Percentiles rank a stretch among this genome's conserved stretches.
Conservation (phyloP, 2,888 invertebrate genomes). For the Stomorhina lunata region DNA sequence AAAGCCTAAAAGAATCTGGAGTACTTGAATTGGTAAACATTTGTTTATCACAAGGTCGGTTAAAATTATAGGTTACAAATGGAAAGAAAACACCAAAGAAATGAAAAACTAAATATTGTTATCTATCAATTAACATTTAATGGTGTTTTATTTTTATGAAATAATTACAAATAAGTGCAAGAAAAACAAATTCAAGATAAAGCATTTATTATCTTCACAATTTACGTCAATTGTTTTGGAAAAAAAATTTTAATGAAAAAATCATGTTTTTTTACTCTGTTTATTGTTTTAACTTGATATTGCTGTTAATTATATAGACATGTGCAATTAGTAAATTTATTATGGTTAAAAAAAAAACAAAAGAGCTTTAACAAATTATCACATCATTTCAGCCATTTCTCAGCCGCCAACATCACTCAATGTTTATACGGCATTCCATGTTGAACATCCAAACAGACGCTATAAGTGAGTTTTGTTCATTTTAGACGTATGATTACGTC, state of each 20-base stretch:
- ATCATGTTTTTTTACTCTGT: background rate
- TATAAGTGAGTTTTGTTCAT: background rate
- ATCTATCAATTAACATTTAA: slow-evolving; percentile 41
- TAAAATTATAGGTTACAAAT: slow-evolving; percentile 31
- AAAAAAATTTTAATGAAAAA: slow-evolving; percentile 15
- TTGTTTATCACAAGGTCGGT: slow-evolving; percentile 55
- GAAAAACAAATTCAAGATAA: slow-evolving; percentile 35
- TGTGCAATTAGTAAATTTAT: slow-evolving; percentile 53
- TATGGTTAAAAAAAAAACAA: no score
- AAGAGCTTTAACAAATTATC: slow-evolving; percentile 51
- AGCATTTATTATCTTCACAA: slow-evolving; percentile 34
- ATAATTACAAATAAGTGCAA: background rate
- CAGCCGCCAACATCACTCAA: background rate
- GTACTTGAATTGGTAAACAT: background rate
- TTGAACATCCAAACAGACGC: background rate
- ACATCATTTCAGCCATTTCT: slow-evolving; percentile 21
- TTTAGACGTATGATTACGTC: no score
- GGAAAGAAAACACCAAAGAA: background rate
- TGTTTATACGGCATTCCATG: background rate
- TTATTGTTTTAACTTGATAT: background rate
- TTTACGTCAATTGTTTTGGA: slow-evolving; percentile 36
- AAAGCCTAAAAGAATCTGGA: slow-evolving; percentile 14
- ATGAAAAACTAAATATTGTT: slow-evolving; percentile 12
- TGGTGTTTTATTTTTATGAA: background rate
- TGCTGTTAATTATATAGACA: slow-evolving; percentile 53